Base-by-base conservation (phyloP, 1,140 invertebrate genomes). In the Chironomus striatipennis region DNA sequence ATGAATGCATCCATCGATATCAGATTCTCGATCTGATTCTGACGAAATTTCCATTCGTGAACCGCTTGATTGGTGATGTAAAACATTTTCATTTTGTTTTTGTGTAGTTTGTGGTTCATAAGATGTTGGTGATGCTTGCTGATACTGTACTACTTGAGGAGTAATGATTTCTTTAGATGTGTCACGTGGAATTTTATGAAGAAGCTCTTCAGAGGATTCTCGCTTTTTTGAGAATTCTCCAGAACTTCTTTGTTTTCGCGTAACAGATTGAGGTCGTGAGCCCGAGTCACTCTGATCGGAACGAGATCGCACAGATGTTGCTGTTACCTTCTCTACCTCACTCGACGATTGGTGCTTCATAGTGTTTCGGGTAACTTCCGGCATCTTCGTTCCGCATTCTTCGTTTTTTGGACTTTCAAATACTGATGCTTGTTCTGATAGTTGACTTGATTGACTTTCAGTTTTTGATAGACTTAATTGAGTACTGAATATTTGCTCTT, bases 1-100 rank as follows among this genome's bases (percentile, higher is more conserved):
- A 70, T 78, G 75, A 73, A 78, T 76, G 17, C 76, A 77, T 74
- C 76, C 76, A 73, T 75, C 75, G 65, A 87, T 84, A 77, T 91
- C 90, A 0, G 88, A 89, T 77, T 90, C 90, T 9, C 86, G 83
- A 79, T 93, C 92, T 0, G 91, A 93, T 77, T 90, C 91, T 0
- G 91, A 93, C n/a, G 91, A 93, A 76, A 70, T 70, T 21, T 70
- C 65, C 65, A 70, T 70, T 21, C 65, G 17, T 70, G 65, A 70
- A 6, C 65, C 65, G 18, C 17, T 20, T 18, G 65, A 70, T 21
- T 70, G 65, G 18, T 70, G 65, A 18, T 70, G 65, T 21, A 70
- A 70, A 70, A 9, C 9, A 9, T 20, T 21, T 8, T 70, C 17
- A 20, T 70, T 70, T 70, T 2, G 0, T 70, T 20, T 70, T 20